Evolutionary conservation across 2,113 vertebrate species (phyloP), one percentile per base, ranked within the genome.

Genomic region (Excalfactoria chinensis): DNA sequence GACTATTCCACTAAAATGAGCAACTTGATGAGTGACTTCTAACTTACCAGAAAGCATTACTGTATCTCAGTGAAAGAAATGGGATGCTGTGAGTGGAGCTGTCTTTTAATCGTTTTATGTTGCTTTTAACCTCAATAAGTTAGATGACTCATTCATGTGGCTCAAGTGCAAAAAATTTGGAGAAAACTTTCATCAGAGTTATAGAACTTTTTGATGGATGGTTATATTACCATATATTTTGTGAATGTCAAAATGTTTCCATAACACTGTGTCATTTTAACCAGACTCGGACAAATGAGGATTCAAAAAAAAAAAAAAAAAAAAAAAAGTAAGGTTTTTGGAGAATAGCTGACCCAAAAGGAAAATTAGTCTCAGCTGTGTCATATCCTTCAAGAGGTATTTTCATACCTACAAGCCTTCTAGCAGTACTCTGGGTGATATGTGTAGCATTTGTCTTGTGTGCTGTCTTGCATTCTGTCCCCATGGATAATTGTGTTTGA

Each of bases 31-130:
- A 37, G 8, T 30, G 69, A 26, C 12, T 82, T 11, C 21, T 55
- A 76, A 81, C 16, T 73, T 44, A 74, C 4, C 48, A 72, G 34
- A 35, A 83, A 30, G 1, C 14, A 2, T 41, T 95, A 80, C 34
- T 2, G 2, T 87, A 35, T 18, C 72, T 78, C 7, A 13, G 7
- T 3, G 6, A 3, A 41, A 58, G 67, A 92, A 73, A 70, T 13
- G 1, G 28, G 20, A 84, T 80, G 35, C 6, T 5, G 3, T 44
- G 5, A 40, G 14, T n/a, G 6, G 26, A 6, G 1, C 0, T 17
- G 46, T 25, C 19, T 76, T 90, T 51, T 68, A 35, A 9, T n/a
- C 74, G 88, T 84, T 85, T 18, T 21, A 8, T n/a, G 23, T 59
- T 88, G 6, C 30, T 71, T 78, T 87, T 78, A 77, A 64, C 11